Conservation (phyloP, 2,888 invertebrate genomes). For the Cantharis nigra region DNA sequence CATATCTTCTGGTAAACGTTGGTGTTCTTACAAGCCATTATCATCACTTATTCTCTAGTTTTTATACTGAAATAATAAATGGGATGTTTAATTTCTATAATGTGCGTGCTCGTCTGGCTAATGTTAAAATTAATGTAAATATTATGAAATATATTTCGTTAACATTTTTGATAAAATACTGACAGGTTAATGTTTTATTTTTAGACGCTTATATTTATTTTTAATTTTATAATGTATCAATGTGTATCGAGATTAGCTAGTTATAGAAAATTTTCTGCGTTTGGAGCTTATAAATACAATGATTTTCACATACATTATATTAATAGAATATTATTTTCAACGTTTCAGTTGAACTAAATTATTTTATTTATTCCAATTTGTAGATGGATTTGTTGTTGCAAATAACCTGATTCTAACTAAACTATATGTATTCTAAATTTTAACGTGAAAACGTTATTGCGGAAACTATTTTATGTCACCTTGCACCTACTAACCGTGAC, state of each 20-base stretch:
- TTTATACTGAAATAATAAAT: neutral
- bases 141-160: neutral
- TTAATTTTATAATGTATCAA: no score
- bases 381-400: neutral
- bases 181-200: neutral
- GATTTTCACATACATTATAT: neutral
- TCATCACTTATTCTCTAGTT: neutral
- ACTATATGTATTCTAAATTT: neutral
- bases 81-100: neutral
- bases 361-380: neutral
- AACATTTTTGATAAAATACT: neutral
- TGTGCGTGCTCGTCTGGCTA: neutral
- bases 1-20: neutral
- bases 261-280: neutral
- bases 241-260: neutral
- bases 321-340: neutral
- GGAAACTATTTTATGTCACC: conserved; percentile 25
- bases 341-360: neutral
- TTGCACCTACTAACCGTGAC: conserved; percentile 28
- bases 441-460: neutral
- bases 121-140: neutral
- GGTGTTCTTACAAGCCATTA: neutral
- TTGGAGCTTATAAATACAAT: neutral
- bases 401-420: neutral
- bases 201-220: neutral